Evolutionary conservation across 2,888 invertebrate genomes (phyloP).

Genomic region (Macroteleia sp.): DNA sequence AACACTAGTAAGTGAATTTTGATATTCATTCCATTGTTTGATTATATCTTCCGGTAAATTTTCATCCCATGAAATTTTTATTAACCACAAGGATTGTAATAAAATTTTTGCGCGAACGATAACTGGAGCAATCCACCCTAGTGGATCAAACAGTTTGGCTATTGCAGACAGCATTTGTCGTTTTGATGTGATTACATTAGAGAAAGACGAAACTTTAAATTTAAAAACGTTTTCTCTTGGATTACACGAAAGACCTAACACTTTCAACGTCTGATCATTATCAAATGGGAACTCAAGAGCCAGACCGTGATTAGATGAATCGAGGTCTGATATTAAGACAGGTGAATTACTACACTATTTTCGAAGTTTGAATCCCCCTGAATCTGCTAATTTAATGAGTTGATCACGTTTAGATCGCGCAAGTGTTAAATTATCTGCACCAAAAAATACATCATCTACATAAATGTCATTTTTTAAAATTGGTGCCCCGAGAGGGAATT

Average conservation of each 20-base stretch:
- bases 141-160: no score
- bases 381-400: no score
- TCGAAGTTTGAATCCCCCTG: no score
- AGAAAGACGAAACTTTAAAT: neutral
- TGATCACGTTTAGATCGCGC: no score
- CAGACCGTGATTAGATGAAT: conserved; percentile 2
- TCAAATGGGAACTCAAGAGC: conserved; percentile 16
- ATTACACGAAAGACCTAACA: conserved; percentile 6
- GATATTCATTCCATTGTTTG: neutral
- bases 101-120: conserved; percentile 16
- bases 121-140: conserved; percentile 9
- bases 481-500: no score
- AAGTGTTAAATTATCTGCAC: no score
- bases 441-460: no score
- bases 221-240: conserved; percentile 2
- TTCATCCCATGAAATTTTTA: conserved; percentile 15
- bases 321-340: neutral
- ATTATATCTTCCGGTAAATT: neutral
- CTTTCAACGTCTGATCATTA: conserved; percentile 4
- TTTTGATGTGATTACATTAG: no score
- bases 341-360: conserved; percentile 18
- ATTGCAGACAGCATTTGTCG: conserved; percentile 2
- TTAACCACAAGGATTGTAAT: conserved; percentile 7
- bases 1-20: neutral
- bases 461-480: no score